These are phyloP conservation scores for Brachyptera putata DNA, from an alignment of 2,888 invertebrate species.

Conservation along the genomic window DNA sequence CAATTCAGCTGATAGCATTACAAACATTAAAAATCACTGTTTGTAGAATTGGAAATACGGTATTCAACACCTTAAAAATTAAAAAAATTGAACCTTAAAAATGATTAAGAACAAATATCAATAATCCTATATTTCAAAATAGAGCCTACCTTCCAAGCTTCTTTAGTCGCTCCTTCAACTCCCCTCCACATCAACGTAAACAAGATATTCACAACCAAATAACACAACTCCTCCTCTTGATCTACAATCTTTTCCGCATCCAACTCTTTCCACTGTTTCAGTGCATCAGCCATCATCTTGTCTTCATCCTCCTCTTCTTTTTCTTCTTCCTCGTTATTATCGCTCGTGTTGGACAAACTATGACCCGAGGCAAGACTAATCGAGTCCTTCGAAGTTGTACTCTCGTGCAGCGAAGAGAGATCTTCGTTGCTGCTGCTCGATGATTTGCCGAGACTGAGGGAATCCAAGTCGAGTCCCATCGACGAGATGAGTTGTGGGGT, in stretches of 20 bases:
- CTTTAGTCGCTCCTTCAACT: conserved; percentile 51
- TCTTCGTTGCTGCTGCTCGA: conserved; percentile 36
- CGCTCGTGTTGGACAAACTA: conserved; percentile 20
- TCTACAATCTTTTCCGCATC: conserved; percentile 41
- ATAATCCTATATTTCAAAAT: too few relatives aligned
- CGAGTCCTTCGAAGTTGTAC: conserved; percentile 32
- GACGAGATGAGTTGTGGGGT: conserved; percentile 26
- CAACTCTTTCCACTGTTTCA: conserved; percentile 38
- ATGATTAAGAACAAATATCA: too few relatives aligned
- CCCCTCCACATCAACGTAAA: conserved; percentile 59
- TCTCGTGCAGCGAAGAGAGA: conserved; percentile 30
- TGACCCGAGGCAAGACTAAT: conserved; percentile 33
- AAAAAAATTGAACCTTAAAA: too few relatives aligned
- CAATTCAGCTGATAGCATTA: too few relatives aligned
- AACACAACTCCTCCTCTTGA: conserved; percentile 54
- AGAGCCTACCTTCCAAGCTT: conserved; percentile 53
- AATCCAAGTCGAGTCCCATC: conserved; percentile 35
- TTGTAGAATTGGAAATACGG: too few relatives aligned
- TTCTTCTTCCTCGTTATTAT: conserved; percentile 27
- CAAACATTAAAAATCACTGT: too few relatives aligned
- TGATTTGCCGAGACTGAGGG: conserved; percentile 34
- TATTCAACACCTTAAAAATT: too few relatives aligned
- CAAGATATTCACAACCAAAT: conserved; percentile 53
- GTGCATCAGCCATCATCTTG: conserved; percentile 33
- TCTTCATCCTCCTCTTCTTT: conserved; percentile 34